phyloP scores from a whole-genome alignment of 2,113 vertebrate species.

The Gymnobelideus leadbeateri region DNA sequence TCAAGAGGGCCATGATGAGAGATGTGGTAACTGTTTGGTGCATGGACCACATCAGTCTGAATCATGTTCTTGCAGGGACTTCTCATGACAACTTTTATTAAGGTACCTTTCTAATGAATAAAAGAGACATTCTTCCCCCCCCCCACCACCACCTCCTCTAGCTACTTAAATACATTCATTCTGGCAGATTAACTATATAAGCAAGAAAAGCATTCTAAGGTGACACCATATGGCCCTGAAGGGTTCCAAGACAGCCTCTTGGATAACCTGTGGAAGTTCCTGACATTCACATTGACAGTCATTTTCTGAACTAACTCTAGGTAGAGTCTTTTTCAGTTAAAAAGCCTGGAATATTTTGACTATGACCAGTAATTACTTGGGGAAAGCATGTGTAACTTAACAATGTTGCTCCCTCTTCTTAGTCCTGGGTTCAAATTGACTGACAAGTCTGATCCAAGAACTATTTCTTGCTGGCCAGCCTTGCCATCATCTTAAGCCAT shows the following conservation, averaged over 20 bases:
- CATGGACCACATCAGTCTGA: not conserved
- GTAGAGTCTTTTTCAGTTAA: not conserved
- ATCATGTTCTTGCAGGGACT: not conserved
- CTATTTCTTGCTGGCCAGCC: conserved; percentile 54
- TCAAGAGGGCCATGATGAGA: not conserved
- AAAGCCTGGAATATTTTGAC: not conserved
- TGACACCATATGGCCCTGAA: not conserved
- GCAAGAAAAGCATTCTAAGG: not conserved
- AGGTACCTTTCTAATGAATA: not conserved
- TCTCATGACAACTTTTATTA: not conserved
- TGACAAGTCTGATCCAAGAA: conserved; percentile 23
- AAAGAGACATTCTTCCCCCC: not conserved
- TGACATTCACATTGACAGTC: not conserved
- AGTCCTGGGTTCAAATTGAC: not conserved
- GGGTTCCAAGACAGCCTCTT: not conserved
- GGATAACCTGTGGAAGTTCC: not conserved
- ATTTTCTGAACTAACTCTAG: not conserved
- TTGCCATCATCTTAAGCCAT: conserved; percentile 80
- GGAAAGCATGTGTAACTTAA: not conserved
- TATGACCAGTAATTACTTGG: not conserved
- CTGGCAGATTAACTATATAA: not conserved
- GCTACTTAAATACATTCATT: not conserved
- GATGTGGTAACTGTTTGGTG: not conserved
- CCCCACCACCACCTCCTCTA: not conserved
- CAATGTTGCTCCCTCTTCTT: not conserved